Base-by-base conservation (phyloP, 2,113 vertebrate genomes). In the Benitochromis conjunctus region DNA sequence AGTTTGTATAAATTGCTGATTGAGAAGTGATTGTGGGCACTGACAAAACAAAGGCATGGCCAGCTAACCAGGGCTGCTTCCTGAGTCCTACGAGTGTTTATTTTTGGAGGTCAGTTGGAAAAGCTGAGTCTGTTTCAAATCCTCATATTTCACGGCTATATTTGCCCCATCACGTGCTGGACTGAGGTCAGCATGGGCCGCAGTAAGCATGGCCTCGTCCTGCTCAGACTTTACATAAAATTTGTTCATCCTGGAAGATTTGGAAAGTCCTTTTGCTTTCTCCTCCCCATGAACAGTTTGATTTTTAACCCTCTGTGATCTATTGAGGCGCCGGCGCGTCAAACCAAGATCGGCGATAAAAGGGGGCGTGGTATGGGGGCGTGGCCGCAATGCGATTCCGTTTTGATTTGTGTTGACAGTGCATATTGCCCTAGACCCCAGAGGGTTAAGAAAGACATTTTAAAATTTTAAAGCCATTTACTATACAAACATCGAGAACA, bases 121-220 rank as follows among this genome's bases (percentile, higher is more conserved):
- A 86, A 55, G 80, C 86, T 38, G 69, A 79, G 60, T 71, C 81
- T 26, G 69, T 88, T 84, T 90, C 85, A 81, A 86, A 88, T 92
- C 82, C 83, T 91, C 83, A 86, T 88, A 36, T 93, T 89, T 92
- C 87, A 88, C 3, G 9, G 86, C 88, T 90, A 92, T 90, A 92
- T 93, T 83, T 94, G 86, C 85, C 60, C 12, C 66, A 24, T 80
- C 43, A 14, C 80, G 78, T 31, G 64, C 76, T 48, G 76, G 58
- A 13, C 88, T 60, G 56, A 18, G 58, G 26, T 88, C 60, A 62
- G 38, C 80, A 18, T 1, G 1, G 34, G 76, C 80, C 48, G 82
- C 58, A 46, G 78, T 36, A 71, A 80, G 66, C 81, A 56, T 77
- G 56, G 69, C 46, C 18, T 58, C 19, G 12, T 19, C 54, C 71